Evolutionary conservation across 1,140 invertebrate species (phyloP).

Genomic region (Manduca sexta): DNA sequence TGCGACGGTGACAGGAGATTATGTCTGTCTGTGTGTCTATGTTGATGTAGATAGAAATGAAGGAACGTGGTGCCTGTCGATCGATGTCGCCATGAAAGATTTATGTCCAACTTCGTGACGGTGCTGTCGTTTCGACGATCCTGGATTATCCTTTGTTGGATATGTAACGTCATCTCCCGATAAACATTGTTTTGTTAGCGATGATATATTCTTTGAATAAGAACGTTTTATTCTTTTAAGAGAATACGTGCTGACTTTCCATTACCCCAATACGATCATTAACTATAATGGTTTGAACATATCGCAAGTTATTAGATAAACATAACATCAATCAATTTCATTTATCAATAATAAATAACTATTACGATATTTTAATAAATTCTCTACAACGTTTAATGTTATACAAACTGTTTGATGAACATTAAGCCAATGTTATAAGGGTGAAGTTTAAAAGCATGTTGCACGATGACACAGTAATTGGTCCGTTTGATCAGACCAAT

Average conservation of each 20-base stretch:
- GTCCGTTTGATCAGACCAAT: slow-evolving; percentile 50
- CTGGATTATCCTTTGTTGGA: slow-evolving; percentile 54
- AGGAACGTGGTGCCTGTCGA: slow-evolving; percentile 36
- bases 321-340: too few relatives aligned
- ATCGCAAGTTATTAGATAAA: too few relatives aligned
- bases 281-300: too few relatives aligned
- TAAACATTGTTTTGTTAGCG: slow-evolving; percentile 12
- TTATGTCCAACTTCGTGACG: slow-evolving; percentile 60
- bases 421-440: slow-evolving; percentile 11
- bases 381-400: too few relatives aligned
- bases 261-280: too few relatives aligned
- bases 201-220: neutral
- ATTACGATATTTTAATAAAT: too few relatives aligned
- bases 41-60: slow-evolving; percentile 21
- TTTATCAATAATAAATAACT: too few relatives aligned
- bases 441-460: slow-evolving; percentile 3
- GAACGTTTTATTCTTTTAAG: neutral
- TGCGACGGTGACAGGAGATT: slow-evolving; percentile 43
- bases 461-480: slow-evolving; percentile 29
- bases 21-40: slow-evolving; percentile 19
- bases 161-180: slow-evolving; percentile 37
- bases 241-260: too few relatives aligned
- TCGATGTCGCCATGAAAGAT: slow-evolving; percentile 55
- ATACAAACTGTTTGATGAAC: neutral
- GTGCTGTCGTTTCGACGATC: slow-evolving; percentile 48